A percentile compares a stretch with the other conserved stretches of the same genome.
phyloP scores from a whole-genome alignment of 2,797 vertebrate genomes.

The Cheirogaleus major region DNA sequence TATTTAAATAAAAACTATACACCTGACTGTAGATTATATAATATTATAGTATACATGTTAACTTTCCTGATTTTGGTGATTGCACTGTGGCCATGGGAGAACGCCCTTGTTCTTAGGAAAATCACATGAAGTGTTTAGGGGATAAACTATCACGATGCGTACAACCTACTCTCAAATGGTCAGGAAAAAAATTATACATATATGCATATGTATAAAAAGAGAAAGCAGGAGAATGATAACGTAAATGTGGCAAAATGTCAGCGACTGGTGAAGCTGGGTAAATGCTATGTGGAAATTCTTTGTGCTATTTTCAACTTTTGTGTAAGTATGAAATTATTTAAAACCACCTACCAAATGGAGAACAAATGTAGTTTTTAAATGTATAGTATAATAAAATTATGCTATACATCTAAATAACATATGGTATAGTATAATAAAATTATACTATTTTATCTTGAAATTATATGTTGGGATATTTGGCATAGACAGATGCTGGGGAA shows the following conservation, averaged over 20 bases:
- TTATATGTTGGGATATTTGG: neutral
- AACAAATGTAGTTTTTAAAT: neutral
- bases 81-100: neutral
- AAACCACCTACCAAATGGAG: neutral
- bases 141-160: neutral
- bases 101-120: neutral
- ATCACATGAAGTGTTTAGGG: neutral
- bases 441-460: neutral
- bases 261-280: neutral
- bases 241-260: neutral
- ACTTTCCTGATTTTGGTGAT: neutral
- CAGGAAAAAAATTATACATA: neutral
- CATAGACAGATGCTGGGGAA: neutral
- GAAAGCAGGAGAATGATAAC: neutral
- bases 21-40: neutral
- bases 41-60: neutral
- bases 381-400: neutral
- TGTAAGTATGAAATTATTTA: neutral
- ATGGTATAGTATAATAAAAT: neutral
- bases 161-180: neutral
- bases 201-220: neutral
- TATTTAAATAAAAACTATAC: neutral
- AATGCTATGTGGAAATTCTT: neutral
- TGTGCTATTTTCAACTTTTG: neutral
- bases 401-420: neutral